Percentiles rank a stretch among this genome's conserved stretches.
Evolutionary conservation across 2,888 invertebrate species (phyloP).

Genomic region (Dryococelus australis): DNA sequence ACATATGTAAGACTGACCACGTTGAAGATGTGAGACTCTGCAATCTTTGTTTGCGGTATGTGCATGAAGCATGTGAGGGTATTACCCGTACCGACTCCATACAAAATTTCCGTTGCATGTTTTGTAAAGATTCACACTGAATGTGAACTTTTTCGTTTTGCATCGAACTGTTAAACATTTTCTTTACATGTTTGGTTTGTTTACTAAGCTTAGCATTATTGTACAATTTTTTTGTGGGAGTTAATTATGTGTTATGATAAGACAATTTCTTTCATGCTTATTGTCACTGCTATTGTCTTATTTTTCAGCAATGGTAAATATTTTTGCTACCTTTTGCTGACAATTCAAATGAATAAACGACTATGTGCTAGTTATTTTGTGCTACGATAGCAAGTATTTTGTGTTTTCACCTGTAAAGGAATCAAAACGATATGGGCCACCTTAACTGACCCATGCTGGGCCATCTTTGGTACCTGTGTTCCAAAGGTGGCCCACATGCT

Average conservation of each 20-base stretch:
- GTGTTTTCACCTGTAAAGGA: too few relatives aligned
- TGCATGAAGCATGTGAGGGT: background rate
- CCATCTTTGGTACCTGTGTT: background rate
- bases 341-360: background rate
- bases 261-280: background rate
- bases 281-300: background rate
- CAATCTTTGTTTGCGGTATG: background rate
- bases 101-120: background rate
- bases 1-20: background rate
- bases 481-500: too few relatives aligned
- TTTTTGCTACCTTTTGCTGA: background rate
- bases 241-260: background rate
- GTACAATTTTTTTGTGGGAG: background rate
- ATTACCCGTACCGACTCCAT: background rate
- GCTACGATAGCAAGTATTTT: background rate
- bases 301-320: background rate
- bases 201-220: background rate
- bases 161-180: background rate
- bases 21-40: conserved; percentile 20
- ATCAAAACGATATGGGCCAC: conserved; percentile 4
- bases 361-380: background rate
- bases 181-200: background rate
- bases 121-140: conserved; percentile 20
- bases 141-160: too few relatives aligned
- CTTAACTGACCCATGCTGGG: background rate